phyloP scores from a whole-genome alignment of 2,888 invertebrate genomes.

The Nineta flava region DNA sequence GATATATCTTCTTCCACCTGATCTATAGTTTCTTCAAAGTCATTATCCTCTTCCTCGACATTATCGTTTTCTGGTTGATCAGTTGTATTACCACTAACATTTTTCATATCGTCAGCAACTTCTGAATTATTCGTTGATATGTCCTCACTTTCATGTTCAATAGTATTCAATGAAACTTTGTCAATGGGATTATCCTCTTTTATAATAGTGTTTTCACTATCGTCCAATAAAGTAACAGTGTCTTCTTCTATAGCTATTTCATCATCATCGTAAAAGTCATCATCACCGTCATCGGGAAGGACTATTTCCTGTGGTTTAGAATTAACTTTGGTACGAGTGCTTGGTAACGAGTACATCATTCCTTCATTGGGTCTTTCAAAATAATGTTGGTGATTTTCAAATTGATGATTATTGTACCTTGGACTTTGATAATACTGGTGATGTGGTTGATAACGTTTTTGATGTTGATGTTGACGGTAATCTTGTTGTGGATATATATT shows the following conservation, averaged over 20 bases:
- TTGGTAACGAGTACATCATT: background rate
- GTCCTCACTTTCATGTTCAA: too few relatives aligned
- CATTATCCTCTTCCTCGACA: too few relatives aligned
- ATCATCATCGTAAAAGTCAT: conserved; percentile 2
- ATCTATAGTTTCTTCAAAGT: too few relatives aligned
- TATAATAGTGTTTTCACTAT: conserved; percentile 2
- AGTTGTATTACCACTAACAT: too few relatives aligned
- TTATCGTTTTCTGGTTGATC: too few relatives aligned
- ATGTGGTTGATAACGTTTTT: conserved; percentile 2
- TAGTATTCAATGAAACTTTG: too few relatives aligned
- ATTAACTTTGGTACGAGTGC: background rate
- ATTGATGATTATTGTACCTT: background rate
- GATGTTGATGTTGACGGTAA: background rate
- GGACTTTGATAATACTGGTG: background rate
- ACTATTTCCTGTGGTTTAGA: background rate
- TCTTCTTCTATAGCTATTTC: conserved; percentile 4
- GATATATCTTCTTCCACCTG: too few relatives aligned
- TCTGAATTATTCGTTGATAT: too few relatives aligned
- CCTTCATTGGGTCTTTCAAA: background rate
- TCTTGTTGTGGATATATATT: background rate
- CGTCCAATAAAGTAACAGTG: background rate
- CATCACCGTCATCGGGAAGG: background rate
- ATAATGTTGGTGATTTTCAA: background rate
- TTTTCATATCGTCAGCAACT: too few relatives aligned
- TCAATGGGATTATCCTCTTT: too few relatives aligned